Evolutionary conservation across 2,888 invertebrate genomes (phyloP).

Genomic region (Heliconius ethilla): DNA sequence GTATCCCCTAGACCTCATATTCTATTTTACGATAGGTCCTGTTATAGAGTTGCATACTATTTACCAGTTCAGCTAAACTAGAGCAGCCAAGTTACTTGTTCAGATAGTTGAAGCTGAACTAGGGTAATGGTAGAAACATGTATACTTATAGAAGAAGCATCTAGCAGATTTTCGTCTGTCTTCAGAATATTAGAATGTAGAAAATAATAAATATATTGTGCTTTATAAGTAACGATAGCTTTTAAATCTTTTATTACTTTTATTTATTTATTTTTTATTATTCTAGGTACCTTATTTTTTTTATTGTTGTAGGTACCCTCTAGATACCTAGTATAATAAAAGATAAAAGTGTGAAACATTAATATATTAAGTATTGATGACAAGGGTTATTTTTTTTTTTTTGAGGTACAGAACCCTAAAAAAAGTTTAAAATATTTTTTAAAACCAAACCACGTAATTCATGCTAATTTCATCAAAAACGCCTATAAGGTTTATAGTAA

Average conservation of each 20-base stretch:
- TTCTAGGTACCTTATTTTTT: too few relatives aligned
- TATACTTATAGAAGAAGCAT: neutral
- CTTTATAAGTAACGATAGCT: too few relatives aligned
- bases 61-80: slow-evolving; percentile 6
- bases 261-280: too few relatives aligned
- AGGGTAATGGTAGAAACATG: neutral
- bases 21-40: slow-evolving; percentile 28
- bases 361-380: neutral
- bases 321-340: too few relatives aligned
- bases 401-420: too few relatives aligned
- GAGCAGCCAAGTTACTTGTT: slow-evolving; percentile 14
- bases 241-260: too few relatives aligned
- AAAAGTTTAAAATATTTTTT: too few relatives aligned
- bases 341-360: too few relatives aligned
- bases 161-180: neutral
- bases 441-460: neutral
- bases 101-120: slow-evolving; percentile 10
- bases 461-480: neutral
- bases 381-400: too few relatives aligned
- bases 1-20: slow-evolving; percentile 25
- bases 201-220: too few relatives aligned
- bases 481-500: neutral
- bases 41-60: slow-evolving; percentile 20
- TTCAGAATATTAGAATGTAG: too few relatives aligned
- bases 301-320: too few relatives aligned